Evolutionary conservation across 2,113 vertebrate species (phyloP).

Genomic region (Lonchura striata): DNA sequence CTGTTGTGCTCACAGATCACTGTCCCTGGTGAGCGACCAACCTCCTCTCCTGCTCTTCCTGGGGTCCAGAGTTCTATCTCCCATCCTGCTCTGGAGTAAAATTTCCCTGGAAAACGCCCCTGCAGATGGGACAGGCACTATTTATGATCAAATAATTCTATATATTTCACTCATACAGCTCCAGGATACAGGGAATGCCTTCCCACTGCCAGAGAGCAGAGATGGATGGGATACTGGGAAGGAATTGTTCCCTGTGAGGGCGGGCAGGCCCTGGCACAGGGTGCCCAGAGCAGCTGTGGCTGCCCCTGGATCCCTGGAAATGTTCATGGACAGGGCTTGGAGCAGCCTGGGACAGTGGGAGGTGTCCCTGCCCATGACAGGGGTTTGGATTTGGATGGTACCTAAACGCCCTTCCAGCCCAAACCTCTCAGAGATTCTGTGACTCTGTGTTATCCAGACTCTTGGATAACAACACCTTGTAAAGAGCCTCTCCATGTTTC

Average conservation of each 20-base stretch:
- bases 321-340: rapidly evolving
- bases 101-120: background rate
- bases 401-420: background rate
- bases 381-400: too few species aligned
- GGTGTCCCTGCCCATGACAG: background rate
- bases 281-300: background rate
- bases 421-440: background rate
- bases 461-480: background rate
- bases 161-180: background rate
- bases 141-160: background rate
- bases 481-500: background rate
- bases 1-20: background rate
- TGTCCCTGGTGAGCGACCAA: background rate
- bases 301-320: background rate
- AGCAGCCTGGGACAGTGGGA: rapidly evolving
- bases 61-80: background rate
- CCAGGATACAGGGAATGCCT: background rate
- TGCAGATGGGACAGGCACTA: rapidly evolving
- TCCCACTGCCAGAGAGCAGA: background rate
- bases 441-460: background rate
- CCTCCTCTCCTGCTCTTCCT: background rate
- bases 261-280: background rate
- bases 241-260: background rate
- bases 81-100: background rate
- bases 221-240: rapidly evolving